A percentile compares a stretch with the other conserved stretches of the same genome.
Evolutionary conservation across 2,797 vertebrate genomes (phyloP).

Genomic region (Melanotaenia maccullochi): DNA sequence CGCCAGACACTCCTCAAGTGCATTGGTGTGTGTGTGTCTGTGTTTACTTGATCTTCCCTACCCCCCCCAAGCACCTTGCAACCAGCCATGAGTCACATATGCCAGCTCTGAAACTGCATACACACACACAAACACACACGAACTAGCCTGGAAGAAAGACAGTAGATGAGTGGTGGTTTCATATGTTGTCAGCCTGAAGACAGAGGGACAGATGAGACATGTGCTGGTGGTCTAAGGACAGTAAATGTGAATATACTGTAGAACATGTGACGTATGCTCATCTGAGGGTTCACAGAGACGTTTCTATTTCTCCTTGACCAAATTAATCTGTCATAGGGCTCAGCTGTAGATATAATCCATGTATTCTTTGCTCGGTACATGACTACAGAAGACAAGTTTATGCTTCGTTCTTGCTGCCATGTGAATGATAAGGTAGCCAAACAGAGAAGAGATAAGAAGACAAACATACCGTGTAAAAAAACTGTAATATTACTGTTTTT

Average conservation of each 20-base stretch:
- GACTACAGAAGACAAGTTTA: constrained; percentile 2
- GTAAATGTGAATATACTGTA: neutral
- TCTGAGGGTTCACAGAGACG: neutral
- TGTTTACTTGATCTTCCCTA: constrained; percentile 47
- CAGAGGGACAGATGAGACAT: constrained; percentile 9
- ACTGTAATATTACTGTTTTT: too few species aligned
- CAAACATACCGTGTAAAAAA: neutral
- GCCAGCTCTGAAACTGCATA: constrained; percentile 15
- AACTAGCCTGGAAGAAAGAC: neutral
- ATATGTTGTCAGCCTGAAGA: constrained; percentile 22
- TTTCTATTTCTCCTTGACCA: constrained; percentile 11
- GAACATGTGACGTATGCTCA: neutral
- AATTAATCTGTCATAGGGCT: neutral
- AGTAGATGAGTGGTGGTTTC: constrained; percentile 5
- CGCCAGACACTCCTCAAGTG: constrained; percentile 54
- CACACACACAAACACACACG: constrained; percentile 11
- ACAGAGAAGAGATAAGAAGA: neutral
- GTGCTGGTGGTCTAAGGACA: constrained; percentile 8
- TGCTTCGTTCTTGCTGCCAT: neutral
- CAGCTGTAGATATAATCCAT: neutral
- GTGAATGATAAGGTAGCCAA: constrained; percentile 13
- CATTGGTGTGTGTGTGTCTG: constrained; percentile 27
- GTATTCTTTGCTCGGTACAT: neutral
- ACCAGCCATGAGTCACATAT: constrained; percentile 48
- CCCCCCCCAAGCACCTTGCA: constrained; percentile 42